Percentiles rank a stretch among this genome's conserved stretches.
These are phyloP conservation scores for Drosophila guanche DNA, from an alignment of 1,140 invertebrate species.

Conservation along the genomic window DNA sequence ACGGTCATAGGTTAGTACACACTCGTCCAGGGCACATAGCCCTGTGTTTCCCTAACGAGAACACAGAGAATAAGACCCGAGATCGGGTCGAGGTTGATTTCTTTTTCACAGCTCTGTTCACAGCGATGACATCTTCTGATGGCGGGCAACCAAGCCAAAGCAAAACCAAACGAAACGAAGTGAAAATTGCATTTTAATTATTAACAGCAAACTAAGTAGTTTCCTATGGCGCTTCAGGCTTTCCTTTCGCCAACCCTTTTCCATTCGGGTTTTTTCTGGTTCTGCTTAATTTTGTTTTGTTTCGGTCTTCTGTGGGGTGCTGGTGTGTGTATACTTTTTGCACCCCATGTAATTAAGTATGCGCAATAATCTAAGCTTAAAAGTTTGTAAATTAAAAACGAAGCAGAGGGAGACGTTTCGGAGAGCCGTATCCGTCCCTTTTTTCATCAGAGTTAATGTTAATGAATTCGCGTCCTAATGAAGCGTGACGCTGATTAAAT, in stretches of 20 bases:
- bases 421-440: slow-evolving; percentile 33
- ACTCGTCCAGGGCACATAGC: neutral
- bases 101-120: slow-evolving; percentile 59
- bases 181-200: slow-evolving; percentile 82
- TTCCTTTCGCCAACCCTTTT: slow-evolving; percentile 36
- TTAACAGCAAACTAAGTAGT: slow-evolving; percentile 79
- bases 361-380: slow-evolving; percentile 80
- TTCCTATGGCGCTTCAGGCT: slow-evolving; percentile 67
- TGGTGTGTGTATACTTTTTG: slow-evolving; percentile 37
- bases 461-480: slow-evolving; percentile 76
- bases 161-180: slow-evolving; percentile 49
- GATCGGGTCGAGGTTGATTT: slow-evolving; percentile 54
- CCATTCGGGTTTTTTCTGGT: slow-evolving; percentile 35
- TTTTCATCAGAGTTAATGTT: slow-evolving; percentile 51
- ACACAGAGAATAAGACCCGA: slow-evolving; percentile 4
- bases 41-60: slow-evolving; percentile 10
- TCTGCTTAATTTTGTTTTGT: slow-evolving; percentile 51
- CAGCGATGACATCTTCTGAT: slow-evolving; percentile 22
- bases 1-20: slow-evolving; percentile 88
- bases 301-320: slow-evolving; percentile 26
- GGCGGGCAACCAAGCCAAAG: slow-evolving; percentile 7
- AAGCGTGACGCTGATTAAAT: slow-evolving; percentile 73
- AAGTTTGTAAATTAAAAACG: slow-evolving; percentile 72
- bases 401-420: slow-evolving; percentile 23
- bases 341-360: slow-evolving; percentile 68